Conservation (phyloP, 2,113 vertebrate species). For the Rhadina sibilatrix region DNA sequence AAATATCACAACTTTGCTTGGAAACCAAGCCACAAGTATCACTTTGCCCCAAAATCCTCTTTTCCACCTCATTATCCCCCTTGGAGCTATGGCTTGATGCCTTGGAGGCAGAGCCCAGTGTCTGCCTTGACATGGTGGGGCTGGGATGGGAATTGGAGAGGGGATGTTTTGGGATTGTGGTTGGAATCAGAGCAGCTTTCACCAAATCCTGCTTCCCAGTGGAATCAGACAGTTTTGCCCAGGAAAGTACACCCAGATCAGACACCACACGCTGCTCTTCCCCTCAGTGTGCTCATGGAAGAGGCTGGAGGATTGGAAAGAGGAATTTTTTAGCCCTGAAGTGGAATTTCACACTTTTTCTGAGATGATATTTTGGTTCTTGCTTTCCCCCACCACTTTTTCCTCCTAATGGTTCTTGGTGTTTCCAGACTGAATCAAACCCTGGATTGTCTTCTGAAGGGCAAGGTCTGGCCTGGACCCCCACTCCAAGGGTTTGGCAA, state of each 20-base stretch:
- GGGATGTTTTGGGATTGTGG: rapidly evolving
- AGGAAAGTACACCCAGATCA: background rate
- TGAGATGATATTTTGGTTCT: background rate
- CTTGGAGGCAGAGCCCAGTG: background rate
- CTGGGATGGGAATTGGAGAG: background rate
- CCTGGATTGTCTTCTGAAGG: background rate
- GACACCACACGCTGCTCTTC: background rate
- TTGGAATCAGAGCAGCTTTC: background rate
- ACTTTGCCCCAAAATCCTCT: background rate
- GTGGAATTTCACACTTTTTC: conserved; percentile 12
- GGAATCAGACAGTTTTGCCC: background rate
- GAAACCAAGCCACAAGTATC: background rate
- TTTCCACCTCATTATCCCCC: background rate
- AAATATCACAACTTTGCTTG: background rate
- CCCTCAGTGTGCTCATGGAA: background rate
- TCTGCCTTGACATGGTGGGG: background rate
- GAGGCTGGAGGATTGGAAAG: background rate
- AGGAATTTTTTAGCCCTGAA: background rate
- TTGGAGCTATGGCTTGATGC: background rate
- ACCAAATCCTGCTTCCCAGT: background rate
- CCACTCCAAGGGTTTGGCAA: background rate
- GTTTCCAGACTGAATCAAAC: rapidly evolving
- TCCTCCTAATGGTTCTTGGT: background rate
- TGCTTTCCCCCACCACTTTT: rapidly evolving
- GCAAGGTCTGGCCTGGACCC: background rate